A percentile compares a stretch with the other conserved stretches of the same genome.
Conservation (phyloP, 2,797 vertebrate genomes). For the Catostomus latipinnis region DNA sequence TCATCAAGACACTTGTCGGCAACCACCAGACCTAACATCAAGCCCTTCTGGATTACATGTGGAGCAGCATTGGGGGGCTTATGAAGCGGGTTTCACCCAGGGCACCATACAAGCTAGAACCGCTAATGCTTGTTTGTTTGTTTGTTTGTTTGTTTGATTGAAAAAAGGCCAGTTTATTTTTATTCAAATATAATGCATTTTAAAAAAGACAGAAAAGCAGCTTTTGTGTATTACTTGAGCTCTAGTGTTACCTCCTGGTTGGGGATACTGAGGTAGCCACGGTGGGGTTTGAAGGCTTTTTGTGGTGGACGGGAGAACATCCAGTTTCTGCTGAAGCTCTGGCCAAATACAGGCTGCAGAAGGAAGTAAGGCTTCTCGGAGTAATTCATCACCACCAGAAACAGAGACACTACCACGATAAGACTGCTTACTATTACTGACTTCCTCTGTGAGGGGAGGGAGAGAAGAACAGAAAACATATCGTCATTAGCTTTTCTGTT, state of each 20-base stretch:
- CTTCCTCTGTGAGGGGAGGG: constrained; percentile 78
- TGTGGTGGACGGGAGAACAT: constrained; percentile 83
- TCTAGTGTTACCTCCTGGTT: constrained; percentile 87
- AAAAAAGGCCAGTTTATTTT: not conserved
- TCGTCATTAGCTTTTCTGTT: not conserved
- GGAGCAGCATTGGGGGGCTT: too few relatives aligned
- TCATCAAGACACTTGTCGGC: too few relatives aligned
- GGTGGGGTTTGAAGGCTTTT: constrained; percentile 84
- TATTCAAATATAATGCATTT: not conserved
- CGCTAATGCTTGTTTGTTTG: too few relatives aligned
- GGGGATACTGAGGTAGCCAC: constrained; percentile 90
- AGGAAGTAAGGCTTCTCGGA: constrained; percentile 84
- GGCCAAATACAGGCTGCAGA: constrained; percentile 87
- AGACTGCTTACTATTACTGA: constrained; percentile 85
- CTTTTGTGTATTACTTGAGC: not conserved
- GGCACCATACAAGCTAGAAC: too few relatives aligned
- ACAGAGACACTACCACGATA: constrained; percentile 84
- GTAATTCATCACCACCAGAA: constrained; percentile 87
- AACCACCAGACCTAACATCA: too few relatives aligned
- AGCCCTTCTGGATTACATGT: too few relatives aligned
- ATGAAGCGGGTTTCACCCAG: too few relatives aligned
- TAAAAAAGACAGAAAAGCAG: not conserved
- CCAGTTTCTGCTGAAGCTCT: constrained; percentile 81
- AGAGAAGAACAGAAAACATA: constrained; percentile 36
- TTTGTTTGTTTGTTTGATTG: too few relatives aligned